Conservation (phyloP, 2,797 vertebrate genomes). For the Sebastiscus albofasciatus region DNA sequence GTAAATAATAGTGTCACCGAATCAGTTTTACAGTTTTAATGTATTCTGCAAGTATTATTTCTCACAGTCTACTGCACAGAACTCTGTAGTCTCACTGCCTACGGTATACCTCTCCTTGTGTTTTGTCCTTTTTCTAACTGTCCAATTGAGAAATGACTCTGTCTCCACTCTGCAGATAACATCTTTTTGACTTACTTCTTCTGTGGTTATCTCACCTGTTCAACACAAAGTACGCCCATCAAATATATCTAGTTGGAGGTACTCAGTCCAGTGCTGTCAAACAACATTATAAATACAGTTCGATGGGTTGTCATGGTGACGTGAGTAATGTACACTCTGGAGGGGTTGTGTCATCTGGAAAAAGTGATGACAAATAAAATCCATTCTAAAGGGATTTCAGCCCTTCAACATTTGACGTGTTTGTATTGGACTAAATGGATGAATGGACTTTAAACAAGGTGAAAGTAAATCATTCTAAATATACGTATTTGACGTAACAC, state of each 20-base stretch:
- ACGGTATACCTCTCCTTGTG: not conserved
- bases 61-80: conserved; percentile 22
- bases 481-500: not conserved
- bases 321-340: conserved; percentile 10
- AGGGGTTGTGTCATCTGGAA: conserved; percentile 21
- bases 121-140: not conserved
- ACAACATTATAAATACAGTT: not conserved
- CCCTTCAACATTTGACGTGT: not conserved
- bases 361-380: conserved; percentile 32
- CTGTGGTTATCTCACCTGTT: conserved; percentile 25
- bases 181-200: not conserved
- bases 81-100: not conserved
- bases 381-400: not conserved
- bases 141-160: not conserved
- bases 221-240: not conserved
- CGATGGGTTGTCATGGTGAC: conserved; percentile 28
- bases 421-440: not conserved
- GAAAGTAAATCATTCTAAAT: not conserved
- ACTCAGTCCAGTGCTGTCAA: conserved; percentile 3
- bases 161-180: not conserved
- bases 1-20: conserved; percentile 2
- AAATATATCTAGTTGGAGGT: not conserved
- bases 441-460: not conserved
- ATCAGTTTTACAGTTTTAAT: conserved; percentile 43
- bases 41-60: conserved; percentile 28